These are phyloP conservation scores for Allobates femoralis DNA, from an alignment of 2,797 vertebrate genomes.

Conservation along the genomic window DNA sequence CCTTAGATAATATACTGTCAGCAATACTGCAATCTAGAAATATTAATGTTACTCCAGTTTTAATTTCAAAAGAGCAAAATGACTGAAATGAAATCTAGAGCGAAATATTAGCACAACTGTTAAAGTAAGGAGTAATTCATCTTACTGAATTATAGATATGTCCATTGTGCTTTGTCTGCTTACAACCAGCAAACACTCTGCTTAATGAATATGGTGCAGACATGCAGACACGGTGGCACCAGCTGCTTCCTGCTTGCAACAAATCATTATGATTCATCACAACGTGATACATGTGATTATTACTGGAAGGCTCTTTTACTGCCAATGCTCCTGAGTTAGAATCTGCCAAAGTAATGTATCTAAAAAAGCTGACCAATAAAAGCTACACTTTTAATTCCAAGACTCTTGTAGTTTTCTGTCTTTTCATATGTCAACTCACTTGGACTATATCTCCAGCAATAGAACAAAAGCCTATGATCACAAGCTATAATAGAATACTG, in stretches of 20 bases:
- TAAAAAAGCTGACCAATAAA: conserved; percentile 32
- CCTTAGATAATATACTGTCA: neutral
- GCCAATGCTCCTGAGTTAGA: conserved; percentile 65
- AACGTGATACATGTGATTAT: conserved; percentile 65
- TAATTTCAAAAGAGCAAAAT: conserved; percentile 31
- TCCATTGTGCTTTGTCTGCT: conserved; percentile 43
- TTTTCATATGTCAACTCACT: neutral
- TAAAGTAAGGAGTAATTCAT: conserved; percentile 38
- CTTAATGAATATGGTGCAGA: conserved; percentile 56
- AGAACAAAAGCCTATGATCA: no score
- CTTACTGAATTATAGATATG: conserved; percentile 42
- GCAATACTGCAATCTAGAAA: conserved; percentile 6
- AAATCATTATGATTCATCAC: conserved; percentile 64
- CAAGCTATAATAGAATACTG: no score
- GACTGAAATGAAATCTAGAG: conserved; percentile 21
- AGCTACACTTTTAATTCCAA: conserved; percentile 20
- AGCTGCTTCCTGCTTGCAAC: conserved; percentile 51
- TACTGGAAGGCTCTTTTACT: conserved; percentile 60
- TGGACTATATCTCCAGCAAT: no score
- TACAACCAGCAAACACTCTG: conserved; percentile 50
- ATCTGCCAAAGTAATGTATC: conserved; percentile 53
- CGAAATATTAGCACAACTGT: conserved; percentile 2
- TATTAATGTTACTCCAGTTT: conserved; percentile 46
- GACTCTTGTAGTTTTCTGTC: neutral
- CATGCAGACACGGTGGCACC: conserved; percentile 47